Base-by-base conservation (phyloP, 2,888 invertebrate species). In the Tromatobia lineatoria region DNA sequence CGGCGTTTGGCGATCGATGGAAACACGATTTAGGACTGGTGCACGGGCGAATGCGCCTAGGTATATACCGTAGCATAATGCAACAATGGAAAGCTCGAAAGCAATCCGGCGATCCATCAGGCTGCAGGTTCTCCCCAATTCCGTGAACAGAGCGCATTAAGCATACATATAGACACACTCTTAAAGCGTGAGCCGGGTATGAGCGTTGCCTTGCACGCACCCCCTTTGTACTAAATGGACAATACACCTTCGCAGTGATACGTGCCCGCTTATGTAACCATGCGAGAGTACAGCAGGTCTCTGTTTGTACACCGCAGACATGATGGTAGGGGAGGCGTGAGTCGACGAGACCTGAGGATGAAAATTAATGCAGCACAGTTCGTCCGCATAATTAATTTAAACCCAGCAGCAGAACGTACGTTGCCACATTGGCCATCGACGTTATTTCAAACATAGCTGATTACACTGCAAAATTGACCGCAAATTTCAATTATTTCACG, bases 401-500 rank as follows among this genome's bases (percentile, higher is more conserved):
- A 89, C 86, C 83, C 86, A 80, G 79, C 50, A 67, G 81, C 61
- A 76, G 75, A 75, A 82, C 80, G 82, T 78, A 75, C 83, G 86
- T 83, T 84, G 86, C 86, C 88, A 87, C 88, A 88, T 87, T 90
- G 86, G 89, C 88, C 89, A 90, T 90, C 89, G 89, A 89, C 88
- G 89, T 92, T 92, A 92, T 91, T 92, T 90, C 90, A 90, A 91
- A 90, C 89, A 90, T 88, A 89, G 91, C 91, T 90, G 90, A 91
- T 92, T 91, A 91, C 90, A 89, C 90, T 88, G 88, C 88, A 90
- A 90, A 92, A 91, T 92, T 91, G 90, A 90, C 92, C 92, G 89
- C 91, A 91, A 91, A 92, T 92, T 92, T 91, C 91, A 91, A 92
- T 92, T 91, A 92, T 91, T 92, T 91, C 88, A 83, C 91, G 89